Percentiles rank a stretch among this genome's conserved stretches.
Conservation (phyloP, 2,113 vertebrate species). For the Barbus barbus region DNA sequence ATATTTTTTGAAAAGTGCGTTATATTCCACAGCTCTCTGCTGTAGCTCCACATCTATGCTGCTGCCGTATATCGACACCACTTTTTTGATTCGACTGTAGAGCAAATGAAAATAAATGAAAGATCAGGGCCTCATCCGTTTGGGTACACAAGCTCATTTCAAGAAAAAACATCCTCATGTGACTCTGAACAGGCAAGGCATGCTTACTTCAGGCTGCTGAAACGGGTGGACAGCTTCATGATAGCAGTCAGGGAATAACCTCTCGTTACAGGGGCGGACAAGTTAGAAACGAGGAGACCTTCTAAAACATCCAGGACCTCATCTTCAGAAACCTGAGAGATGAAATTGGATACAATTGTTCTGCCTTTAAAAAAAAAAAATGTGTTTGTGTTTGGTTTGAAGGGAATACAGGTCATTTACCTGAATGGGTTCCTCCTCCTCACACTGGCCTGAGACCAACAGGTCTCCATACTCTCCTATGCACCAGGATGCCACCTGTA, state of each 20-base stretch:
- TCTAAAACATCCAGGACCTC: slow-evolving; percentile 98
- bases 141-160: neutral
- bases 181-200: neutral
- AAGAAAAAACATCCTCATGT: neutral
- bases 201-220: slow-evolving; percentile 95
- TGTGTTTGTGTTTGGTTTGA: neutral
- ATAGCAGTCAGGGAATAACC: slow-evolving; percentile 96
- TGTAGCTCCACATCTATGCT: slow-evolving; percentile 99
- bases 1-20: slow-evolving; percentile 99
- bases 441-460: slow-evolving; percentile 96
- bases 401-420: slow-evolving; percentile 65
- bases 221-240: slow-evolving; percentile 98
- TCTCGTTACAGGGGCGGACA: slow-evolving; percentile 92
- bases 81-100: slow-evolving; percentile 95
- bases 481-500: slow-evolving; percentile 98
- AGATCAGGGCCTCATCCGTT: neutral
- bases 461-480: slow-evolving; percentile 99
- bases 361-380: neutral
- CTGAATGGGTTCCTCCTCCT: slow-evolving; percentile 98
- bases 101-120: neutral
- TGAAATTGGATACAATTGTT: neutral
- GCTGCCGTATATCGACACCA: slow-evolving; percentile 96
- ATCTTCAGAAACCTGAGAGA: slow-evolving; percentile 89
- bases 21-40: slow-evolving; percentile 98
- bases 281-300: slow-evolving; percentile 93